Evolutionary conservation across 2,113 vertebrate species (phyloP), one percentile per base, ranked within the genome.

Genomic region (Nestor notabilis): DNA sequence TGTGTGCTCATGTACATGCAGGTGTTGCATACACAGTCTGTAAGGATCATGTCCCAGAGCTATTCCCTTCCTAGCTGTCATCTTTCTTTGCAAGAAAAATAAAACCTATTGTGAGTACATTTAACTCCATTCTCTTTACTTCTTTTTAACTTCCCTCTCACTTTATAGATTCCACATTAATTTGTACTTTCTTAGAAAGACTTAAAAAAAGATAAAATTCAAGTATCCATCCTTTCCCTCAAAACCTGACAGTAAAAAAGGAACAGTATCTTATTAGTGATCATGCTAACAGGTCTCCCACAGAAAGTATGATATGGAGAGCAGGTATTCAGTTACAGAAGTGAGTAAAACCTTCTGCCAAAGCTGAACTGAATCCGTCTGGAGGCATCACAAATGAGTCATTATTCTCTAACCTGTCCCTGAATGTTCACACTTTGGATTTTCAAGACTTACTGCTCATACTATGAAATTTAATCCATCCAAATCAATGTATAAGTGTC

Each of bases 41-140:
- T 53, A 92, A 82, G 92, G 92, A 91, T 92, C 91, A 80, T 43
- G 80, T 94, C 92, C 94, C 94, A 93, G 86, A 84, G 95, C 96
- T 94, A 60, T 89, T 90, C 52, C 76, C 69, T 90, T 93, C 83
- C 17, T 81, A 58, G 69, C 81, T 93, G 93, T 92, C 97, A 92
- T 70, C 63, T 89, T 94, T 79, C 89, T 82, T 76, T 68, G 61
- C 39, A 87, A 78, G 80, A 79, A 89, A 93, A 96, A 85, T 60
- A 91, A 94, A 96, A 71, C 55, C 86, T 71, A 61, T 52, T 84
- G 76, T 0, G 4, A 93, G 80, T 43, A 81, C 55, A 84, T 92
- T 96, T 78, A 89, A 43, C 50, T 89, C 92, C 58, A 55, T 43
- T 88, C 13, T 31, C 13, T 89, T 89, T 79, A 49, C 31, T 94